phyloP scores from a whole-genome alignment of 2,888 invertebrate species.

The Leucoma salicis region DNA sequence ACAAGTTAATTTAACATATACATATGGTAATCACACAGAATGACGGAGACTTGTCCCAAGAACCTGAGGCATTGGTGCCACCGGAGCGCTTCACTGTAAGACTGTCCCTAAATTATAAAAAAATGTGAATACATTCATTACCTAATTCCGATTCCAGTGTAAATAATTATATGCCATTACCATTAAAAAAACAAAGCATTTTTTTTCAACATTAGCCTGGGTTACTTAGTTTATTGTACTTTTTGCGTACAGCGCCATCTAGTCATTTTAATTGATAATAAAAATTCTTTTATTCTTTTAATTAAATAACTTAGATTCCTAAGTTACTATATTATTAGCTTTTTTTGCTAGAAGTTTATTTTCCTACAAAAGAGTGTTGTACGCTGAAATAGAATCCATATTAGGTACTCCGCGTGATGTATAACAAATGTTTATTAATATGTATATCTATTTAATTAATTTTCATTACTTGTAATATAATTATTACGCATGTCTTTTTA shows the following conservation, averaged over 20 bases:
- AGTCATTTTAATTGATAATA: background rate
- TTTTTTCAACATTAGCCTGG: background rate
- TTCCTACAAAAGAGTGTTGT: background rate
- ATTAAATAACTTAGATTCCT: background rate
- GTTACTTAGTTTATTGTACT: too few relatives aligned
- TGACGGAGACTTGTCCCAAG: slow-evolving; percentile 55
- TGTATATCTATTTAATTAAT: background rate
- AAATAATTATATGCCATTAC: background rate
- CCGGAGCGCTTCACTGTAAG: slow-evolving; percentile 51
- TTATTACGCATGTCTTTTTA: slow-evolving; percentile 1
- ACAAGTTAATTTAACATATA: slow-evolving; percentile 1
- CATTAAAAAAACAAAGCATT: background rate
- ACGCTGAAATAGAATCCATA: background rate
- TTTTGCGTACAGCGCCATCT: background rate
- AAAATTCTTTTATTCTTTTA: background rate
- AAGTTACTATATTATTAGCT: too few relatives aligned
- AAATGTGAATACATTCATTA: slow-evolving; percentile 25
- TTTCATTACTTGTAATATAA: background rate
- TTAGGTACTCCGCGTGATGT: too few relatives aligned
- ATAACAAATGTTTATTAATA: background rate
- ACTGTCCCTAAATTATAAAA: slow-evolving; percentile 27
- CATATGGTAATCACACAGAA: slow-evolving; percentile 48
- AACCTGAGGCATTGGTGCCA: slow-evolving; percentile 45
- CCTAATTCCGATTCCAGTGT: background rate
- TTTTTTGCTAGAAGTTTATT: too few relatives aligned